phyloP scores from a whole-genome alignment of 2,888 invertebrate species.

The Melangyna quadrimaculata region DNA sequence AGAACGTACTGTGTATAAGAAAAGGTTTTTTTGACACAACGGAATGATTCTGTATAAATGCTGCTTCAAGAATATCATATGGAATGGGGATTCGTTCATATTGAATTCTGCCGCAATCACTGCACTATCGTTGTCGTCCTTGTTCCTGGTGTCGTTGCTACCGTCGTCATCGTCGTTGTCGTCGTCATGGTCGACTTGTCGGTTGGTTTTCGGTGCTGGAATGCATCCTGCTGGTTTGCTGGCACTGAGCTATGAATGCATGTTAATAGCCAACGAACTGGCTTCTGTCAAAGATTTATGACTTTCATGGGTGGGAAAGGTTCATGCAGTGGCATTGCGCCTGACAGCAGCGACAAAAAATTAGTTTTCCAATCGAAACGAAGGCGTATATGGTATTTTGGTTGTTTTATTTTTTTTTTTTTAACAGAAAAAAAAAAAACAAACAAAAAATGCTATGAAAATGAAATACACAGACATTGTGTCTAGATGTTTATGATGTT shows the following conservation, averaged over 20 bases:
- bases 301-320: conserved; percentile 59
- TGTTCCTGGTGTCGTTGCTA: not conserved
- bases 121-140: conserved; percentile 41
- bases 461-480: conserved; percentile 58
- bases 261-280: conserved; percentile 68
- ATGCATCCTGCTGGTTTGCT: conserved; percentile 69
- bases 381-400: conserved; percentile 34
- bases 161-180: not conserved
- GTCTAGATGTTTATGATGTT: conserved; percentile 36
- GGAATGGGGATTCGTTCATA: conserved; percentile 37
- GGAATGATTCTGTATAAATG: conserved; percentile 35
- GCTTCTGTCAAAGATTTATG: conserved; percentile 72
- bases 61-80: not conserved
- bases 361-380: conserved; percentile 63
- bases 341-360: conserved; percentile 69
- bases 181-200: not conserved
- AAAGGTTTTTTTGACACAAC: conserved; percentile 52
- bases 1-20: conserved; percentile 45
- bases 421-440: not conserved
- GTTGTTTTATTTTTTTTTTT: not conserved
- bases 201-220: conserved; percentile 28
- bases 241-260: conserved; percentile 67
- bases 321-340: conserved; percentile 66
- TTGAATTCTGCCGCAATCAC: conserved; percentile 49
- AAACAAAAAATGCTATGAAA: conserved; percentile 32